phyloP scores from a whole-genome alignment of 2,113 vertebrate genomes.

The Morphnarchus princeps region DNA sequence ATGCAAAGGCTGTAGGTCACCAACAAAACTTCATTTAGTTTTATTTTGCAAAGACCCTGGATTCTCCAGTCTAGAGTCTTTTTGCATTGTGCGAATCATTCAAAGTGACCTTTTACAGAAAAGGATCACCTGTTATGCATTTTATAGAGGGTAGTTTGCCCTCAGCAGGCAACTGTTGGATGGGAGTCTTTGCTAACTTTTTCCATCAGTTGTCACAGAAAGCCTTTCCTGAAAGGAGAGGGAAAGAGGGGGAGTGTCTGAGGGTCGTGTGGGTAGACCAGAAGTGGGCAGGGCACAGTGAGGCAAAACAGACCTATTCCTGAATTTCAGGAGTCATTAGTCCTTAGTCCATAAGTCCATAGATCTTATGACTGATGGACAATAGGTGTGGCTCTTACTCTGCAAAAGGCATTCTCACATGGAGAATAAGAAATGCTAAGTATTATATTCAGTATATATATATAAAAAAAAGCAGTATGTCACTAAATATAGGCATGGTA shows the following conservation, averaged over 20 bases:
- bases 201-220: not conserved
- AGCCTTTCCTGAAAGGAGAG: not conserved
- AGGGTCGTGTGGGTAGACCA: too few relatives aligned
- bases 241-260: too few relatives aligned
- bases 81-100: accelerated
- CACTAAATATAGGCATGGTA: too few relatives aligned
- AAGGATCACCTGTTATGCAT: accelerated
- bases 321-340: not conserved
- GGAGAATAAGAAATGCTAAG: not conserved
- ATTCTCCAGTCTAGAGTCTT: not conserved
- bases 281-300: not conserved
- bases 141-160: not conserved
- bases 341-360: not conserved
- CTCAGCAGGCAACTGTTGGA: not conserved
- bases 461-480: not conserved
- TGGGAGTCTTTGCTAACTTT: not conserved
- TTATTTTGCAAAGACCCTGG: not conserved
- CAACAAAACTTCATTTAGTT: not conserved
- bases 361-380: not conserved
- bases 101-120: not conserved
- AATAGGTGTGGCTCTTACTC: not conserved
- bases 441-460: not conserved
- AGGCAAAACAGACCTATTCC: not conserved
- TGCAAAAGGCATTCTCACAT: not conserved
- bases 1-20: not conserved